Percentiles rank a stretch among this genome's conserved stretches.
phyloP scores from a whole-genome alignment of 2,888 invertebrate species.

The Drosophila buzzatii region DNA sequence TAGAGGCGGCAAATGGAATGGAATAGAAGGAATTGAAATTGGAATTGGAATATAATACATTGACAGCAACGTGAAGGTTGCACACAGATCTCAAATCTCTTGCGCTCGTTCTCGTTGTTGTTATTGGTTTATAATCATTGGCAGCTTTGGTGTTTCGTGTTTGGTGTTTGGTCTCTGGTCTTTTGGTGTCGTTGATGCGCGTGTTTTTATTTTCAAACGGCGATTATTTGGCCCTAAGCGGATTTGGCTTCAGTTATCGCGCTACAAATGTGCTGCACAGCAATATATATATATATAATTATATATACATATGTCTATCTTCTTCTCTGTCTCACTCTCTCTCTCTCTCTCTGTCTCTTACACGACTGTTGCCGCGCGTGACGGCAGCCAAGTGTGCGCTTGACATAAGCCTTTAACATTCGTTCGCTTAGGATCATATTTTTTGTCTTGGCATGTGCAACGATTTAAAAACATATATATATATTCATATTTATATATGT shows the following conservation, averaged over 20 bases:
- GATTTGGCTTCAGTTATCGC: slow-evolving; percentile 62
- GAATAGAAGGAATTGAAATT: slow-evolving; percentile 13
- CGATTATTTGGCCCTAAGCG: slow-evolving; percentile 75
- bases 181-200: slow-evolving; percentile 75
- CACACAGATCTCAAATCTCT: slow-evolving; percentile 36
- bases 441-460: slow-evolving; percentile 54
- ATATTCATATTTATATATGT: background rate
- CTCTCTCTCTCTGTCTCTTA: background rate
- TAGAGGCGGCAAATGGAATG: slow-evolving; percentile 74
- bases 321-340: background rate
- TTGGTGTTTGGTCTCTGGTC: slow-evolving; percentile 56
- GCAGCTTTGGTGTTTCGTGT: slow-evolving; percentile 15
- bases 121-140: slow-evolving; percentile 43
- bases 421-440: slow-evolving; percentile 40
- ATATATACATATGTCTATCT: slow-evolving; percentile 15
- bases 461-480: slow-evolving; percentile 8
- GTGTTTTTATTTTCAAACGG: slow-evolving; percentile 75
- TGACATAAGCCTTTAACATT: slow-evolving; percentile 48
- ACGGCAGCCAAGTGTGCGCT: slow-evolving; percentile 36
- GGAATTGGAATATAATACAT: slow-evolving; percentile 49
- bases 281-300: background rate
- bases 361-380: background rate
- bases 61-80: slow-evolving; percentile 56
- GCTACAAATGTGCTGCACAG: slow-evolving; percentile 19
- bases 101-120: slow-evolving; percentile 25